phyloP scores from a whole-genome alignment of 2,797 vertebrate species.

The Pyrocephalus nanus region DNA sequence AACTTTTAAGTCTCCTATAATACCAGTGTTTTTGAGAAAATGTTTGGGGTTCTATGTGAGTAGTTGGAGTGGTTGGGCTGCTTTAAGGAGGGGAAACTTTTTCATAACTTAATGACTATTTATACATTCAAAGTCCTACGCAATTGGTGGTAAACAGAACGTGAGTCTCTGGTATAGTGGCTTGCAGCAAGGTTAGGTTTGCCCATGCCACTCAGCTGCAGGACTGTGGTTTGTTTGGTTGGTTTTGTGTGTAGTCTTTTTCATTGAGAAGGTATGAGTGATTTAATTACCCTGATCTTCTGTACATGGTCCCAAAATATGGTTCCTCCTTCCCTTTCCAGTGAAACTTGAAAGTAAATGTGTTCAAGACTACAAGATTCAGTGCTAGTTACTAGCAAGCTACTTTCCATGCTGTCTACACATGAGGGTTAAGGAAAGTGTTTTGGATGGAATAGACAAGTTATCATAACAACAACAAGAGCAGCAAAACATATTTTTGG shows the following conservation, averaged over 20 bases:
- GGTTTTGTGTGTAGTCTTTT: neutral
- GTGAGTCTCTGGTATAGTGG: neutral
- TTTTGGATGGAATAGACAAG: neutral
- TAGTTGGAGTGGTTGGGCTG: neutral
- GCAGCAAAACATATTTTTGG: slow-evolving; percentile 31
- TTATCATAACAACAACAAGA: neutral
- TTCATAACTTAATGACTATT: slow-evolving; percentile 51
- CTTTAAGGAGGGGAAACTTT: slow-evolving; percentile 14
- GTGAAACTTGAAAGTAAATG: neutral
- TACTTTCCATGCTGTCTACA: neutral
- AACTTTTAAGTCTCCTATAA: neutral
- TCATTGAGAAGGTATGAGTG: neutral
- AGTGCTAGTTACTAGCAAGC: neutral
- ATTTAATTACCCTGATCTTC: neutral
- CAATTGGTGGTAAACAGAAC: slow-evolving; percentile 27
- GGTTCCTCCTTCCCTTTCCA: neutral
- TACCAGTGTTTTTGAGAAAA: slow-evolving; percentile 3
- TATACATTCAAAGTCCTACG: neutral
- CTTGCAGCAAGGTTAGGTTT: neutral
- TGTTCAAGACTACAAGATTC: neutral
- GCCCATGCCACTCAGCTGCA: neutral
- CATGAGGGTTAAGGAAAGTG: neutral
- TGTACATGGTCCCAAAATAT: fast-evolving
- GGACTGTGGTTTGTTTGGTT: neutral
- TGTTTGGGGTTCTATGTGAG: neutral